Base-by-base conservation (phyloP, 2,888 invertebrate genomes). In the Spicauda simplicius region DNA sequence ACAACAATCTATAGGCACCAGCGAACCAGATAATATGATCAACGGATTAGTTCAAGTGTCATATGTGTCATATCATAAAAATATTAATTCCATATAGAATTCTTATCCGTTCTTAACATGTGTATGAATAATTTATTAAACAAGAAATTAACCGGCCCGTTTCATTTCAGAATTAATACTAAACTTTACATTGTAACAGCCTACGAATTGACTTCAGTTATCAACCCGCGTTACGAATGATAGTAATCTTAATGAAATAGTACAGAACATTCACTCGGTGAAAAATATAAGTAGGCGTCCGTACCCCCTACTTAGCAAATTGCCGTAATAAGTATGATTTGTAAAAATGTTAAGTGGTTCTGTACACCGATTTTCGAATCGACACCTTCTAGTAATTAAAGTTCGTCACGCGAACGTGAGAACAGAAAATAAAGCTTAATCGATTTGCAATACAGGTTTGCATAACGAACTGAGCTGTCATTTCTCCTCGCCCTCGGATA, bases 311-410 rank as follows among this genome's bases (percentile, higher is more conserved):
- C 75, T 82, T 82, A 75, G 78, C 77, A 80, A 82, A 83, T 80
- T 82, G 76, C 72, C 78, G 75, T 88, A 90, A 90, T 89, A 80
- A 84, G 84, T 85, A 86, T 90, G 81, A 88, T 90, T 87, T 87
- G 83, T 82, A 78, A 79, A 82, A 85, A 80, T 82, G 84, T 80
- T 81, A 82, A 84, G 80, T 84, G 77, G 79, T 82, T 82, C 80
- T 80, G 83, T 82, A 80, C 77, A 83, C 80, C 78, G 84, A 86
- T 92, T 91, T 89, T 88, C 88, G 85, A 85, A 89, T 91, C 90
- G 89, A 91, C 92, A 92, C 91, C 90, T 91, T 78, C 72, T 75
- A 77, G 83, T 89, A 92, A 92, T 91, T 91, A 91, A 87, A 79
- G 82, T 79, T 77, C 83, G 87, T 88, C 92, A 92, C 90, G 91